Percentiles rank a stretch among this genome's conserved stretches.
These are phyloP conservation scores for Hydropsyche tenuis DNA, from an alignment of 1,140 invertebrate species.

Conservation along the genomic window DNA sequence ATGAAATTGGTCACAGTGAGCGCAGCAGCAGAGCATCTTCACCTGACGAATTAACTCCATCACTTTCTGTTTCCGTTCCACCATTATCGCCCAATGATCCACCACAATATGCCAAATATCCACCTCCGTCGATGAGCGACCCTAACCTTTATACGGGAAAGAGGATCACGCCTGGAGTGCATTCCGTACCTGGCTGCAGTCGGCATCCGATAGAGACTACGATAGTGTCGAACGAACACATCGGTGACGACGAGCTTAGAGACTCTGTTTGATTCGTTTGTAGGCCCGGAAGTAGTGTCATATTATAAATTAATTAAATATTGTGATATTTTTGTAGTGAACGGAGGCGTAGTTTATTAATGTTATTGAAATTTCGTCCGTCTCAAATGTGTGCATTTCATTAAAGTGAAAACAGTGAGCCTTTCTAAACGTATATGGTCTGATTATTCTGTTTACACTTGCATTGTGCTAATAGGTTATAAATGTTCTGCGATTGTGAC, in stretches of 20 bases:
- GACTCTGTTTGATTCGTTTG: slow-evolving; percentile 43
- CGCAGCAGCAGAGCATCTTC: slow-evolving; percentile 65
- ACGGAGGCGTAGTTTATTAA: background rate
- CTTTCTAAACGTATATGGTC: too few relatives aligned
- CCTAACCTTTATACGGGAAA: slow-evolving; percentile 1
- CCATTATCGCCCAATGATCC: slow-evolving; percentile 28
- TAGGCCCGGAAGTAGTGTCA: slow-evolving; percentile 16
- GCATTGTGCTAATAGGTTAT: too few relatives aligned
- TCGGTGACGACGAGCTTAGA: slow-evolving; percentile 29
- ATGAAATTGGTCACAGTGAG: slow-evolving; percentile 59
- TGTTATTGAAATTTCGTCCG: background rate
- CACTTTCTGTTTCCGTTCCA: slow-evolving; percentile 49
- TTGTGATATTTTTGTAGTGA: slow-evolving; percentile 38
- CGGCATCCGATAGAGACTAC: slow-evolving; percentile 43
- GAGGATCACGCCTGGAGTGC: slow-evolving; percentile 32
- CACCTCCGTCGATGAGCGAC: slow-evolving; percentile 29
- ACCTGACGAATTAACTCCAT: slow-evolving; percentile 65
- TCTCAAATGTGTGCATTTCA: background rate
- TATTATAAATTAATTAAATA: slow-evolving; percentile 28
- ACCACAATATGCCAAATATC: slow-evolving; percentile 34
- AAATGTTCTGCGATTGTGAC: too few relatives aligned
- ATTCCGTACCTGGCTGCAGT: slow-evolving; percentile 45
- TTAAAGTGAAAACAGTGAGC: too few relatives aligned
- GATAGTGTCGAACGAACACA: slow-evolving; percentile 36
- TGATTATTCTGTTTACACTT: too few relatives aligned